Conservation (phyloP, 2,113 vertebrate species). For the Cranoglanis bouderius region DNA sequence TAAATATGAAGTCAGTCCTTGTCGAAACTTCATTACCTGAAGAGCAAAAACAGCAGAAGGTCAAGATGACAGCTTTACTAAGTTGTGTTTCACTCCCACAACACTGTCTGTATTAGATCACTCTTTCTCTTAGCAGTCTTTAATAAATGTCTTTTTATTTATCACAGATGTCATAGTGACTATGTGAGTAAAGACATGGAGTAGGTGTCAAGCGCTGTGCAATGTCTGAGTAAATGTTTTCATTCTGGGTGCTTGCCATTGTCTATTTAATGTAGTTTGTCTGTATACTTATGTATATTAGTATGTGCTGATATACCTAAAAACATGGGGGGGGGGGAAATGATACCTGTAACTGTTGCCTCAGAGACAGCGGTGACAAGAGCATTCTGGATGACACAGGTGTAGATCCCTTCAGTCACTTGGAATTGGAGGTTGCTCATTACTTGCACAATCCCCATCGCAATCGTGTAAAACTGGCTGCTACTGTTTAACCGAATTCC, state of each 20-base stretch:
- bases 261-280: not conserved
- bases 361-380: constrained; percentile 48
- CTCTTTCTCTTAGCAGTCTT: not conserved
- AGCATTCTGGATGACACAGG: constrained; percentile 52
- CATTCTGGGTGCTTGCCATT: not conserved
- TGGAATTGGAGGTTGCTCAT: constrained; percentile 31
- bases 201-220: not conserved
- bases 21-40: constrained; percentile 33
- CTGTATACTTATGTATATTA: not conserved
- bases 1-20: constrained; percentile 45
- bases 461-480: constrained; percentile 26
- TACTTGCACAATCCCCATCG: constrained; percentile 34
- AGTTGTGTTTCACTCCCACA: not conserved
- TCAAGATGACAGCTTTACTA: not conserved
- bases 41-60: constrained; percentile 13
- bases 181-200: not conserved
- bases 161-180: not conserved
- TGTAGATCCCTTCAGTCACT: constrained; percentile 45
- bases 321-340: too few species aligned
- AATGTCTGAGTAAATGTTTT: constrained; percentile 44
- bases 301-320: not conserved
- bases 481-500: constrained; percentile 45
- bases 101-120: not conserved
- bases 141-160: not conserved
- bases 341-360: constrained; percentile 47